Percentiles rank a stretch among this genome's conserved stretches.
phyloP scores from a whole-genome alignment of 2,113 vertebrate genomes.

The Labrus mixtus region DNA sequence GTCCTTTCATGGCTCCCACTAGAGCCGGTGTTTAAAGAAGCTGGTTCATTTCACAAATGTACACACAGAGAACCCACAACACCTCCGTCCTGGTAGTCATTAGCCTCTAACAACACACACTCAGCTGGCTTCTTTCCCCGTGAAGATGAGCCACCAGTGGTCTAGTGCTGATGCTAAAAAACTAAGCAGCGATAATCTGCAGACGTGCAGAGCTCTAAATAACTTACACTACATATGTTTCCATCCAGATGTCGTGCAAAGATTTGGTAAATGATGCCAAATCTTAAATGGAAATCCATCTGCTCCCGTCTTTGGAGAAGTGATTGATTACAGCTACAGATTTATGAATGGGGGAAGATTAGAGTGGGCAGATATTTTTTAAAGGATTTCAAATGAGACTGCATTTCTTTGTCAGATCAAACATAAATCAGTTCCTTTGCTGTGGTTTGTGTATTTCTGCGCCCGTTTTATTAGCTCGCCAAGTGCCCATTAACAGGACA shows the following conservation, averaged over 20 bases:
- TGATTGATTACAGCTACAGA: neutral
- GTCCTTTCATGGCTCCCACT: neutral
- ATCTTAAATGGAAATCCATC: constrained; percentile 47
- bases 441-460: too few relatives aligned
- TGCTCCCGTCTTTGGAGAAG: constrained; percentile 17
- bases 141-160: neutral
- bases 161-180: constrained; percentile 16
- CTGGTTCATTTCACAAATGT: constrained; percentile 45
- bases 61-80: constrained; percentile 12
- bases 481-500: too few relatives aligned
- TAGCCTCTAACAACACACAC: constrained; percentile 26
- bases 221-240: constrained; percentile 21
- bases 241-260: constrained; percentile 30
- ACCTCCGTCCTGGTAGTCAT: constrained; percentile 10
- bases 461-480: too few relatives aligned
- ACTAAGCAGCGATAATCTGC: constrained; percentile 49
- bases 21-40: constrained; percentile 45
- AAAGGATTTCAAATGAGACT: neutral
- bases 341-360: neutral
- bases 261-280: constrained; percentile 7
- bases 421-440: neutral
- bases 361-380: constrained; percentile 4
- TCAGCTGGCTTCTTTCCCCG: neutral
- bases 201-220: constrained; percentile 24
- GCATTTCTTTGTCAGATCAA: constrained; percentile 1